Evolutionary conservation across 1,140 invertebrate species (phyloP).

Genomic region (Heliconius congener): DNA sequence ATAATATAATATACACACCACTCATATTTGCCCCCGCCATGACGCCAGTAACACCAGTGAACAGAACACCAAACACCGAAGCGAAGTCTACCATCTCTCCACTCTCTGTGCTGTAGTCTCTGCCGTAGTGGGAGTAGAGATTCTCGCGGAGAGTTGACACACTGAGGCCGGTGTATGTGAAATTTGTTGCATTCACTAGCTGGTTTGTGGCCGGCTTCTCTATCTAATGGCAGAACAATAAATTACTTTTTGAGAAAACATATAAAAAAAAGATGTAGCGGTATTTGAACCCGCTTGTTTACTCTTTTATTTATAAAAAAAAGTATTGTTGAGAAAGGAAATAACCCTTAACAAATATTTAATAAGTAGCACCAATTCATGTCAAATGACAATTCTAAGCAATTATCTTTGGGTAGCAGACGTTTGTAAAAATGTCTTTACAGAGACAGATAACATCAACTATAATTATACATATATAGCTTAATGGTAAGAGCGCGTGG

Average conservation of each 20-base stretch:
- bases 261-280: no score
- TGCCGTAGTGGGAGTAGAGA: slow-evolving; percentile 88
- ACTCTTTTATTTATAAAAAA: no score
- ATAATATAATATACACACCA: slow-evolving; percentile 80
- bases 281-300: no score
- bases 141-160: slow-evolving; percentile 86
- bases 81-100: slow-evolving; percentile 91
- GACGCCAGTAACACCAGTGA: slow-evolving; percentile 98
- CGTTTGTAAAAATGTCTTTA: no score
- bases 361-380: no score
- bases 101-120: slow-evolving; percentile 92
- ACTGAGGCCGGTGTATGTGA: slow-evolving; percentile 91
- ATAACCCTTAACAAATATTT: no score
- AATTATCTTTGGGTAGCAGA: no score
- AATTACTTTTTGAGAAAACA: not conserved
- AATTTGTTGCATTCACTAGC: slow-evolving; percentile 82
- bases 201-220: slow-evolving; percentile 87
- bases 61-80: slow-evolving; percentile 96
- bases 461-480: no score
- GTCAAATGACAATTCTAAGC: no score
- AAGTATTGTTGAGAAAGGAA: no score
- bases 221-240: slow-evolving; percentile 80
- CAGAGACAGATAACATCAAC: no score
- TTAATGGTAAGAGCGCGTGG: no score
- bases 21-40: slow-evolving; percentile 99